phyloP scores from a whole-genome alignment of 2,113 vertebrate species.

The Tragelaphus scriptus region DNA sequence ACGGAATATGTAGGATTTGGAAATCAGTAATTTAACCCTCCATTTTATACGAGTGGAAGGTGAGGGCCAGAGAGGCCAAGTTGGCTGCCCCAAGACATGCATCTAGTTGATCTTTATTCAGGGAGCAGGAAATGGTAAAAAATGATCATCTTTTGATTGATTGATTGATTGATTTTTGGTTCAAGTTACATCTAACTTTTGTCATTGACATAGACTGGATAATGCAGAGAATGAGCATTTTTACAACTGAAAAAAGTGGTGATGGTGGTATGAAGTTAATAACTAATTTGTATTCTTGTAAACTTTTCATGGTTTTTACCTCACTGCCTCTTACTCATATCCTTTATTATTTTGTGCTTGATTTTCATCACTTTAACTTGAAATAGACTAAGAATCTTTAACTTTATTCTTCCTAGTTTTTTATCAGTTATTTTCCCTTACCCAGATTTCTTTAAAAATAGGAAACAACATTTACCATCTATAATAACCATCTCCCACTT shows the following conservation, averaged over 20 bases:
- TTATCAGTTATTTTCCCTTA: neutral
- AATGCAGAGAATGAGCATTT: neutral
- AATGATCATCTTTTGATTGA: neutral
- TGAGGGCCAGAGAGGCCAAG: neutral
- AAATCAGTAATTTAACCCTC: neutral
- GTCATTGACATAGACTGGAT: neutral
- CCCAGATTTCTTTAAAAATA: neutral
- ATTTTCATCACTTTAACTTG: neutral
- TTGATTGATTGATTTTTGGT: neutral
- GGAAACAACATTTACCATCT: neutral
- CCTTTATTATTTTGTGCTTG: neutral
- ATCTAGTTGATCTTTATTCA: neutral
- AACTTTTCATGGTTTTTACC: neutral
- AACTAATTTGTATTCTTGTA: neutral
- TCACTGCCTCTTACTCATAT: neutral
- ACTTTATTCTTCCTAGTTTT: neutral
- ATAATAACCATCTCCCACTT: neutral
- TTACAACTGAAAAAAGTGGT: neutral
- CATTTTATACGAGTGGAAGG: neutral
- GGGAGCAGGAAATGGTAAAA: neutral
- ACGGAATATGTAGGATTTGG: neutral
- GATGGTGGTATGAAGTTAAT: neutral
- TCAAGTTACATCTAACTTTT: neutral
- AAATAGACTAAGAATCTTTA: neutral
- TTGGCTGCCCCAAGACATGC: neutral